Evolutionary conservation across 2,888 invertebrate genomes (phyloP).

Genomic region (Tachina fera): DNA sequence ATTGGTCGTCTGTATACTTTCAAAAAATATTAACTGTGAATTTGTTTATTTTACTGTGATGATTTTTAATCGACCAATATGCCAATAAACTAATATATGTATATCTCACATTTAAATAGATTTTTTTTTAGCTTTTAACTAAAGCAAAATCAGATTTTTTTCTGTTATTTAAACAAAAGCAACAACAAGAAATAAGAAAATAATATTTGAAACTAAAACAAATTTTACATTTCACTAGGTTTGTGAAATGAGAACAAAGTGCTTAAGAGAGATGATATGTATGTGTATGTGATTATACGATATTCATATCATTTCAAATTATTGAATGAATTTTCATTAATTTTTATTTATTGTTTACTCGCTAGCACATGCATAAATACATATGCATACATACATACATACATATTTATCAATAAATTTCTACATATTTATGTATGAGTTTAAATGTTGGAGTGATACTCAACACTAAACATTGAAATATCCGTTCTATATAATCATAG

Average conservation of each 20-base stretch:
- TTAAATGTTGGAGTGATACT: conserved; percentile 48
- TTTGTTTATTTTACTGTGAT: conserved; percentile 75
- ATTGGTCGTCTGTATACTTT: conserved; percentile 72
- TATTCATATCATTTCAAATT: conserved; percentile 59
- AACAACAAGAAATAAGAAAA: not conserved
- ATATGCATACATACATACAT: not conserved
- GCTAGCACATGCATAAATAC: not conserved
- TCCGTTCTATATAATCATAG: conserved; percentile 58
- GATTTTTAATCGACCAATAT: conserved; percentile 70
- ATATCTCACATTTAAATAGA: conserved; percentile 59
- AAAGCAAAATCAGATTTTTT: conserved; percentile 21
- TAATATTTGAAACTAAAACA: conserved; percentile 63
- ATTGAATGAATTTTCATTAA: conserved; percentile 65
- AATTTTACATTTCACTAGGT: conserved; percentile 68
- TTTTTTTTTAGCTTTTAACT: conserved; percentile 18
- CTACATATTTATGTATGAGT: not conserved
- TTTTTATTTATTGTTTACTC: conserved; percentile 40
- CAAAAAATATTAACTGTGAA: conserved; percentile 76
- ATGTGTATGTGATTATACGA: conserved; percentile 6
- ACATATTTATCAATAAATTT: conserved; percentile 21
- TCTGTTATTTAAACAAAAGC: conserved; percentile 2
- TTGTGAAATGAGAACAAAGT: conserved; percentile 31
- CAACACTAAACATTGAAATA: conserved; percentile 44
- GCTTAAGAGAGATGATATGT: not conserved
- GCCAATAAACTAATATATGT: conserved; percentile 68